Percentiles rank a stretch among this genome's conserved stretches.
Conservation (phyloP, 1,140 invertebrate species). For the Heliconius hermathena region DNA sequence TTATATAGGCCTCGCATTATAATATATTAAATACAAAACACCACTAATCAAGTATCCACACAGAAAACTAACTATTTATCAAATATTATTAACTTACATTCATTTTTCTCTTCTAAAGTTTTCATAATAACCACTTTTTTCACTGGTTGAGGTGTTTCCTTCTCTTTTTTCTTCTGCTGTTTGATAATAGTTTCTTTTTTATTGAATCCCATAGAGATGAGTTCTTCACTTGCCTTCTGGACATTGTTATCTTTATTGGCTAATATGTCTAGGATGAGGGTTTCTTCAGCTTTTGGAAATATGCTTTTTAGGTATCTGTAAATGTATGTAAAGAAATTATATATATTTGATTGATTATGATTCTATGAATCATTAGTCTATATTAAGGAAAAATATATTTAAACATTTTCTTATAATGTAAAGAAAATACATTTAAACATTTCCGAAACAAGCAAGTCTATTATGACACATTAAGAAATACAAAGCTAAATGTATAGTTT, state of each 20-base stretch:
- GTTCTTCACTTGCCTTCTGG: slow-evolving; percentile 90
- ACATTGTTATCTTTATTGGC: slow-evolving; percentile 94
- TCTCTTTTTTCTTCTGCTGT: slow-evolving; percentile 80
- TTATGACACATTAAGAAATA: too few species aligned
- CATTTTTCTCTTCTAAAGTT: slow-evolving; percentile 87
- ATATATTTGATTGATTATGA: too few species aligned
- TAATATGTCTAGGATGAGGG: slow-evolving; percentile 91
- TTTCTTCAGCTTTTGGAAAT: slow-evolving; percentile 95
- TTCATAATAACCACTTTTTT: slow-evolving; percentile 83
- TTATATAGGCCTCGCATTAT: too few species aligned
- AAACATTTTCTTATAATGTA: too few species aligned
- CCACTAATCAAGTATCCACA: too few species aligned
- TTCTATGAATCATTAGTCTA: too few species aligned
- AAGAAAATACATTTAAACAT: too few species aligned
- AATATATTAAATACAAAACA: too few species aligned
- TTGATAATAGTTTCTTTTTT: slow-evolving; percentile 86
- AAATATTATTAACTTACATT: slow-evolving; percentile 81
- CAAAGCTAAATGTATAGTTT: too few species aligned
- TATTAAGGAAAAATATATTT: too few species aligned
- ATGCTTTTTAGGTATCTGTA: slow-evolving; percentile 94
- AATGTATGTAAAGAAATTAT: neutral
- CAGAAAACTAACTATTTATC: too few species aligned
- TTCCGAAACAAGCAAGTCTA: too few species aligned
- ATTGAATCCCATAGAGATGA: slow-evolving; percentile 90
- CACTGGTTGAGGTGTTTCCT: slow-evolving; percentile 73